Evolutionary conservation across 2,888 invertebrate genomes (phyloP), one percentile per base, ranked within the genome.

Genomic region (Rhagium mordax): DNA sequence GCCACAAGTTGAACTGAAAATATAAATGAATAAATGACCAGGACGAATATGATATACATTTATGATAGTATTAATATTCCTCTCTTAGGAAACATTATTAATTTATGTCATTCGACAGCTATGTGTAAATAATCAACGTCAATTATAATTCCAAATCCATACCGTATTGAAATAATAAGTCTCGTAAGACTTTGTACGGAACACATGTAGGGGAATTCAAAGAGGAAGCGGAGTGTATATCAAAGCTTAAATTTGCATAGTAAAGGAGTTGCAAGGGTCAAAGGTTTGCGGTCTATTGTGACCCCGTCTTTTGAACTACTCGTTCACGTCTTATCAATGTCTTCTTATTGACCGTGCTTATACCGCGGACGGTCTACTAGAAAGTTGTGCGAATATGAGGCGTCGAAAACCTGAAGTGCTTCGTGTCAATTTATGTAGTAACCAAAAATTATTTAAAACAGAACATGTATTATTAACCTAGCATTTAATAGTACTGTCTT

Each of bases 161-260:
- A 53, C 29, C 6, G 29, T 65, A 65, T 65, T 65, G 53, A 65
- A 65, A 53, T 65, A 65, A 65, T 53, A 65, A 55, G 55, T 65
- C 53, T 33, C 5, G 15, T 51, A 29, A 47, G 29, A 27, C 20
- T 27, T 20, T 65, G 53, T 29, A 49, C 53, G 53, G 33, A 6
- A 53, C 65, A 62, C 61, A 60, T 65, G 65, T 70, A 67, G 33
- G 49, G 67, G 61, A 66, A 70, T 67, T 64, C 70, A 64, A 74
- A 74, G 66, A 74, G 77, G 78, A 79, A 77, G 76, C 68, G 47
- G 70, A 65, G 67, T 71, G 75, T 75, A 76, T 78, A 77, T 79
- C 79, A 79, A 79, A 79, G 75, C 65, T 62, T 62, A 72, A 74
- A 79, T 81, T 81, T 81, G 67, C 81, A 81, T 81, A 75, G 78